Base-by-base conservation (phyloP, 92 coral and sea anemone species). In the Epizoanthus scotinus region DNA sequence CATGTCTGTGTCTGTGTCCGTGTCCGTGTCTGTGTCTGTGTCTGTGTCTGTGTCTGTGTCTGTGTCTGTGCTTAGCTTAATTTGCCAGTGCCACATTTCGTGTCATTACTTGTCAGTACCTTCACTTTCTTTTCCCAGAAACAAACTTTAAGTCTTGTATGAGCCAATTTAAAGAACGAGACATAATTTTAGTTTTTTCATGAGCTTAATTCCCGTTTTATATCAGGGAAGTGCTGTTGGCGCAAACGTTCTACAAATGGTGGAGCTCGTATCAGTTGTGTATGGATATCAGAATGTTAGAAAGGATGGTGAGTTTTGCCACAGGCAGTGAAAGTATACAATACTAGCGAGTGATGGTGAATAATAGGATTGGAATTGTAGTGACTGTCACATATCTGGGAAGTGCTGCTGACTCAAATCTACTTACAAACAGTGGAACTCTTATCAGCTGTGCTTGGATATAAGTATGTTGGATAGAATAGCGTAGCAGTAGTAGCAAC, bases 391-490 rank as follows among this genome's bases (percentile, higher is more conserved):
- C 42, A 7, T 36, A 42, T 42, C 49, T 6, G 50, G 50, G 50
- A 42, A 42, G 50, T 44, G 50, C 50, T 44, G 50, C 12, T 44
- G 50, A 8, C 50, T 44, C 50, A 44, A 8, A 44, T 13, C 1
- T 44, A 47, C 14, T 47, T 47, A 47, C 2, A 15, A 67, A 44
- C 91, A 98, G 98, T 86, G 89, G 84, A 83, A 77, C 57, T 84
- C 80, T 44, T 84, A 90, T 71, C 98, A 84, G 55, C 89, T 90
- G 24, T 21, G 58, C 19, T 81, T 92, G 91, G 98, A 96, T 84
- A 78, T 93, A 38, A 87, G 92, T 84, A 91, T 95, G 98, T 86
- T 95, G 88, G 87, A 94, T 36, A 89, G 99, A 83, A 93, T 95
- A 98, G 99, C 91, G 55, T 6, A 34, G 6, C 40, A 34, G 40